Conservation (phyloP, 1,140 invertebrate species). For the Scaptomyza hsui region DNA sequence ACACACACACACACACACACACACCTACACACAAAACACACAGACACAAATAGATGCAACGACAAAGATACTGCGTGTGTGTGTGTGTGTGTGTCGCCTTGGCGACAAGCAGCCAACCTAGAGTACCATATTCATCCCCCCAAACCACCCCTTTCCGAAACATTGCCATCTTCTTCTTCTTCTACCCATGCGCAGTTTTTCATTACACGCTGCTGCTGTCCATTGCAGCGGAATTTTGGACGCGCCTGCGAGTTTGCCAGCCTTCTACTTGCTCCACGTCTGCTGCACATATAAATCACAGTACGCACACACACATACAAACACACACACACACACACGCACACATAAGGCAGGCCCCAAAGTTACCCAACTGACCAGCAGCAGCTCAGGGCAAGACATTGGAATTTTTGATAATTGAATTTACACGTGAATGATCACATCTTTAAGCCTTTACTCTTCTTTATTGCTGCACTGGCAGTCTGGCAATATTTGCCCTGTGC, state of each 20-base stretch:
- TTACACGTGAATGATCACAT: slow-evolving; percentile 82
- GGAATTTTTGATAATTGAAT: slow-evolving; percentile 80
- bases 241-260: slow-evolving; percentile 35
- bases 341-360: background rate
- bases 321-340: slow-evolving; percentile 2
- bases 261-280: slow-evolving; percentile 21
- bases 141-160: background rate
- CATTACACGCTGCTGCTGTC: slow-evolving; percentile 41
- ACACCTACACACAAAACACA: slow-evolving; percentile 10
- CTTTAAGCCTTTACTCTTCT: slow-evolving; percentile 65
- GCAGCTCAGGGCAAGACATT: slow-evolving; percentile 40
- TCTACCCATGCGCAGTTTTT: slow-evolving; percentile 41
- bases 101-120: slow-evolving; percentile 12
- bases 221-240: slow-evolving; percentile 45
- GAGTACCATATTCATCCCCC: slow-evolving; percentile 5
- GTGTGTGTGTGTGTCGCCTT: slow-evolving; percentile 23
- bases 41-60: slow-evolving; percentile 54
- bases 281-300: slow-evolving; percentile 55
- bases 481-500: slow-evolving; percentile 18
- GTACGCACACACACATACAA: slow-evolving; percentile 27
- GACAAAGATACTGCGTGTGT: slow-evolving; percentile 47
- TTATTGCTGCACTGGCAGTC: slow-evolving; percentile 26
- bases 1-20: background rate
- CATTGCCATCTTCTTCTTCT: slow-evolving; percentile 2
- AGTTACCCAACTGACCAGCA: slow-evolving; percentile 32